Conservation (phyloP, 2,113 vertebrate genomes). For the Bettongia penicillata region DNA sequence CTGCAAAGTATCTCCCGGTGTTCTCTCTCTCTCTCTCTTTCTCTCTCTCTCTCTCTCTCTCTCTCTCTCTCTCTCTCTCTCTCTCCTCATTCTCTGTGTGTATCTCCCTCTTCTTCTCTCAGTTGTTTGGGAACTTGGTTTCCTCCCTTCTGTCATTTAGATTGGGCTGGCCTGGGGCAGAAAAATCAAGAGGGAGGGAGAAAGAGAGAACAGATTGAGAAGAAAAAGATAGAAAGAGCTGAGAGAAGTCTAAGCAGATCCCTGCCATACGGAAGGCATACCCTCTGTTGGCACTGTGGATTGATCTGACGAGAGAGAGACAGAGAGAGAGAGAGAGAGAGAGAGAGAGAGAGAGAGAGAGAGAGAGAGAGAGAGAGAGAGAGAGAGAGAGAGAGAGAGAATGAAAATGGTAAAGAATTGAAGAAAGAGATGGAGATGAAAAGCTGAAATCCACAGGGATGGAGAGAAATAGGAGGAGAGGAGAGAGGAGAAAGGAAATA, state of each 20-base stretch:
- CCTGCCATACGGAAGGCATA: not conserved
- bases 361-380: not conserved
- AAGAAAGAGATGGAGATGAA: not conserved
- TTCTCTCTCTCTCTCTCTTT: not conserved
- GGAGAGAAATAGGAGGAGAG: not conserved
- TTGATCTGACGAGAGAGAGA: not conserved
- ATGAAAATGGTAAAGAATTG: not conserved
- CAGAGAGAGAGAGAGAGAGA: not conserved
- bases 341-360: not conserved
- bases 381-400: not conserved
- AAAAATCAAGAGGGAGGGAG: not conserved
- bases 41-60: too few relatives aligned
- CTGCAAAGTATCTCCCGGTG: not conserved
- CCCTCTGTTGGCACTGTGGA: not conserved
- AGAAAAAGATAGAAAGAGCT: too few relatives aligned
- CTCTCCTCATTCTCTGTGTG: not conserved
- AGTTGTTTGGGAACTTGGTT: not conserved
- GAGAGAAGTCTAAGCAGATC: not conserved
- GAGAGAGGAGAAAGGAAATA: not conserved
- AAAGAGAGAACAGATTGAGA: not conserved
- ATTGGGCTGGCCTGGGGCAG: not conserved
- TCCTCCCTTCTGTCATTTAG: not conserved
- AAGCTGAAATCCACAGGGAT: not conserved
- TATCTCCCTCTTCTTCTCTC: accelerated
- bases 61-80: not conserved